Base-by-base conservation (phyloP, 2,888 invertebrate species). In the Acanthacorydalis orientalis region DNA sequence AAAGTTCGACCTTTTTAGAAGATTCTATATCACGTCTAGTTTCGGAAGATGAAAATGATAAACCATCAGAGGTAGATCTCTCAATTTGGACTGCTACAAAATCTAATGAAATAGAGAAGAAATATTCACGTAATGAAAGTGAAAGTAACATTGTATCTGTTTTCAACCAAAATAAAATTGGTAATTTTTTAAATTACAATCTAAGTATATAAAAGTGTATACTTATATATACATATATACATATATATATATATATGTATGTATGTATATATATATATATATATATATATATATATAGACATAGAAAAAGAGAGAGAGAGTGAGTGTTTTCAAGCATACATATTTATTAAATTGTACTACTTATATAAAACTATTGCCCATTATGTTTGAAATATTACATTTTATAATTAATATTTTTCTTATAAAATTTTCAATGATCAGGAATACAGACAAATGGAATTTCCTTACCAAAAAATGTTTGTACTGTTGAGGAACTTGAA, bases 401-500 rank as follows among this genome's bases (percentile, higher is more conserved):
- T 23, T 4, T 23, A 4, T 23, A 23, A 23, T 4, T 23, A 23
- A 23, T 23, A 23, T 23, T 23, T 23, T 23, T 23, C 23, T 23
- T 23, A 23, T 23, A 37, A 37, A 14, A 8, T 37, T 12, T 9
- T n/a, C 10, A 7, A 6, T 37, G n/a, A 12, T 9, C 9, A 43
- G 43, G 43, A 34, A 15, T 14, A 33, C 31, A 31, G 33, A 37
- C 12, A 10, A 46, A 46, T 39, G 46, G 46, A 31, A 32, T 46
- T 11, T 31, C 53, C 42, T 56, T 57, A 31, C 63, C 65, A 47
- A 76, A 76, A 59, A 81, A 79, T 66, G 77, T 78, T 39, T 76
- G 79, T 60, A 82, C 82, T 0, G 79, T 83, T 8, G 82, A 83
- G 57, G 83, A 84, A 60, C 54, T 84, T 57, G 83, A 84, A 59